Base-by-base conservation (phyloP, 2,797 vertebrate genomes). In the Ptychobarbus kaznakovi region DNA sequence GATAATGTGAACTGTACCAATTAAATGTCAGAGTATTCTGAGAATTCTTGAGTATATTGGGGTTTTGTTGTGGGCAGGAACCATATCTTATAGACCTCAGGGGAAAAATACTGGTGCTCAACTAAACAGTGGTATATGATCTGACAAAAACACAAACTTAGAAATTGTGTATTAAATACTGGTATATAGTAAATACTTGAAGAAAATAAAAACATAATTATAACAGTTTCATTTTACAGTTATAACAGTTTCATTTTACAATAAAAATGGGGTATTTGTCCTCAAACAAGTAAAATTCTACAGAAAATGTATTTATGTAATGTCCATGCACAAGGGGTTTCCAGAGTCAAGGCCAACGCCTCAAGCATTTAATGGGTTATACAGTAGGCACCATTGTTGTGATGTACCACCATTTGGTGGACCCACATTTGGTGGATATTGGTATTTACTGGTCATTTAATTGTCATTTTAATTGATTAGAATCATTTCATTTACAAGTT, bases 31-130 rank as follows among this genome's bases (percentile, higher is more conserved):
- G 8, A 32, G 32, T 32, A 32, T 32, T 32, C 32, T 32, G 32
- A 81, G 20, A 66, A 68, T 68, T 68, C 44, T 66, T 69, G 63
- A 53, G 81, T 51, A 80, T 35, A 44, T 32, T 8, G 18, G 38
- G 46, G 46, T 77, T 56, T 78, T 53, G 10, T 65, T 84, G 82
- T 66, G 73, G 82, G 46, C 16, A 69, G 63, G 63, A 84, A 84
- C n/a, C n/a, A 40, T 72, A n/a, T 56, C 25, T 22, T 20, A 49
- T 7, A 8, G 6, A 49, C 25, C 49, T 40, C 58, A 51, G 13
- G 73, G 73, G 74, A 15, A 58, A 83, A 77, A 77, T 56, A 35
- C 40, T 46, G 40, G n/a, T 53, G 44, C 44, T 76, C 6, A n/a
- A 32, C 32, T 53, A 20, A 66, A 51, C 32, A 13, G 15, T 53